Percentiles rank a stretch among this genome's conserved stretches.
phyloP scores from a whole-genome alignment of 2,888 invertebrate species.

The Mechanitis messenoides region DNA sequence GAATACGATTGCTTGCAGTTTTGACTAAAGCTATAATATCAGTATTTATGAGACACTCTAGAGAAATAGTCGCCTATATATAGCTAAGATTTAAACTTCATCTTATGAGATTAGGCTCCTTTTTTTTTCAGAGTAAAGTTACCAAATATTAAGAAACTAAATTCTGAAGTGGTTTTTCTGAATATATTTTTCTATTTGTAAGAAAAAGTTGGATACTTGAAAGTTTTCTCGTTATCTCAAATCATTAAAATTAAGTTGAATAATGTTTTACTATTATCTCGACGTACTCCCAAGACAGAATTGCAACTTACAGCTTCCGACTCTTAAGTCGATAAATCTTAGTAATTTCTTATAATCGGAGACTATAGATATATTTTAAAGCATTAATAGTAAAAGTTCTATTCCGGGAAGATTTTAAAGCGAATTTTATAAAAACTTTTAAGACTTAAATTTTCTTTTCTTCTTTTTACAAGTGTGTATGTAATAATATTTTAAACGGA shows the following conservation, averaged over 20 bases:
- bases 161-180: too few relatives aligned
- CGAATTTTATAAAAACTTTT: not conserved
- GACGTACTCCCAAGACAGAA: slow-evolving; percentile 12
- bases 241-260: slow-evolving; percentile 18
- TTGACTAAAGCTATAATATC: slow-evolving; percentile 56
- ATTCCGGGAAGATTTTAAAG: slow-evolving; percentile 8
- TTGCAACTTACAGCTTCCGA: slow-evolving; percentile 9
- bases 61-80: not conserved
- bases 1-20: slow-evolving; percentile 58
- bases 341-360: slow-evolving; percentile 1
- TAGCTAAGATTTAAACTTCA: not conserved
- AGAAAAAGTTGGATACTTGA: not conserved
- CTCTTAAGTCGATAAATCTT: not conserved
- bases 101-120: not conserved
- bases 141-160: too few relatives aligned
- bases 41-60: slow-evolving; percentile 24
- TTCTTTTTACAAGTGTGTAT: too few relatives aligned
- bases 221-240: slow-evolving; percentile 22
- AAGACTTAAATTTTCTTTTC: too few relatives aligned
- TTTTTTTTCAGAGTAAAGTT: not conserved
- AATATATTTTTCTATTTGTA: not conserved
- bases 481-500: too few relatives aligned
- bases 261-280: slow-evolving; percentile 16
- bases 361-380: not conserved
- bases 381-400: slow-evolving; percentile 26